Evolutionary conservation across 2,797 vertebrate genomes (phyloP), one percentile per base, ranked within the genome.

Genomic region (Coregonus sp.): DNA sequence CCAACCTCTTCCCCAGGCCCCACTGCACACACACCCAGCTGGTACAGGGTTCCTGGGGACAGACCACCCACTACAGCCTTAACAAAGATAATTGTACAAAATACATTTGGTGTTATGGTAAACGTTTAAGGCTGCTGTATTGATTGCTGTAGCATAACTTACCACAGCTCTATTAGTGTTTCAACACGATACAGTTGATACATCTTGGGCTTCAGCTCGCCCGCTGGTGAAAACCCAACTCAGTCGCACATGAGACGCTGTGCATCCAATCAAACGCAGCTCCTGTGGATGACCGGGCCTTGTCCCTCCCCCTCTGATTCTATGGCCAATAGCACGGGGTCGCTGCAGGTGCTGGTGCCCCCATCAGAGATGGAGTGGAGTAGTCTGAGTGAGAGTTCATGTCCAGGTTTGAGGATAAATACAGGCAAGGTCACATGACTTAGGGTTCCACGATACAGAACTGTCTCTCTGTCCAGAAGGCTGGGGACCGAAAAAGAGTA

Each of bases 291-390:
- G 76, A 11, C 84, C 68, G 1, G 84, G 81, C 70, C 71, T 72
- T 0, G 75, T 63, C n/a, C 78, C 70, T 9, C 14, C 59, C 40
- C 59, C 71, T 80, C 78, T n/a, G 59, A 65, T 52, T 74, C 76
- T 29, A 86, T 56, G 3, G 54, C 74, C 74, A 83, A 56, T 52
- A 54, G 50, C 15, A 86, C 78, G 11, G 79, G 37, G 1, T 88
- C 61, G 14, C 91, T 91, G 70, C 80, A 80, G 9, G 83, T 84
- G 68, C 90, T 88, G 7, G 70, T 70, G 72, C 91, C 86, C 4
- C 83, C 87, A 59, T 84, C 84, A 9, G 66, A 56, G 4, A 85
- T 90, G n/a, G 81, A 88, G 29, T 86, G 79, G 29, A 77, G 70
- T 9, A 91, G 73, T 14, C 52, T 66, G 29, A 91, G 81, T 29